Conservation (phyloP, 2,113 vertebrate species). For the Oxyruncus cristatus region DNA sequence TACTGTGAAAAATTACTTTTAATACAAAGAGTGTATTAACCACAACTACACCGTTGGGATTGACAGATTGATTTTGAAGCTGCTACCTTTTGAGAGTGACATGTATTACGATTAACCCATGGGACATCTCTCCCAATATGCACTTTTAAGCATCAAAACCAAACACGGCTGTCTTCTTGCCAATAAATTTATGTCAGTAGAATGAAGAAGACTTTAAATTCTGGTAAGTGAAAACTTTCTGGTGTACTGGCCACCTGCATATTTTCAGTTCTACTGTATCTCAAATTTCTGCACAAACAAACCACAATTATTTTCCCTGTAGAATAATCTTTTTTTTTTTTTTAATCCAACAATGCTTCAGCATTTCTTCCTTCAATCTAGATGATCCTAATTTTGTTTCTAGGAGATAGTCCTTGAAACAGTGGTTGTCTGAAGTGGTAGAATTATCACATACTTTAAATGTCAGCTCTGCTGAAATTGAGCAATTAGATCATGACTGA, state of each 20-base stretch:
- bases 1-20: background rate
- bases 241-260: background rate
- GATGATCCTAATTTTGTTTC: conserved; percentile 26
- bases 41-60: background rate
- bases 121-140: background rate
- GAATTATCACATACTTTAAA: conserved; percentile 66
- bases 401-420: conserved; percentile 39
- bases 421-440: conserved; percentile 37
- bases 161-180: background rate
- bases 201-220: background rate
- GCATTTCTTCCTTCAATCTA: background rate
- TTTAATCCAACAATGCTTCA: background rate
- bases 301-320: background rate
- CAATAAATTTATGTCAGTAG: background rate
- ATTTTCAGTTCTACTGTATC: background rate
- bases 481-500: conserved; percentile 46
- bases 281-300: background rate
- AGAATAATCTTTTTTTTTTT: background rate
- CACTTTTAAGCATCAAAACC: background rate
- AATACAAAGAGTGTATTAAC: background rate
- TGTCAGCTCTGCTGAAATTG: conserved; percentile 39
- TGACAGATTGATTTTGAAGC: conserved; percentile 12
- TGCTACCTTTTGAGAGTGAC: background rate
- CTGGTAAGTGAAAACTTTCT: background rate
- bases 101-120: conserved; percentile 1